Conservation (phyloP, 2,113 vertebrate species). For the Lota lota region DNA sequence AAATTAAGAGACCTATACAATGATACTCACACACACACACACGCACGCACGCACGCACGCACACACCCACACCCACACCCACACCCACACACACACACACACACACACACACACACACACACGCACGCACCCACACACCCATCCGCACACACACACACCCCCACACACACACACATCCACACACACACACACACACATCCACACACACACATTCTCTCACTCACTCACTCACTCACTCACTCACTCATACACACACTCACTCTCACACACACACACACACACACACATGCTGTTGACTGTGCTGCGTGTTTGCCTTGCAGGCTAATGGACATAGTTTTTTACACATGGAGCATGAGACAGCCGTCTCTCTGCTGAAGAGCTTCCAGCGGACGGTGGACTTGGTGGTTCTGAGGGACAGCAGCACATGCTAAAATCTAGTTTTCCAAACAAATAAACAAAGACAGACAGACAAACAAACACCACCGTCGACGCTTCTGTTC, state of each 20-base stretch:
- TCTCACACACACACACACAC: constrained; percentile 9
- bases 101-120: constrained; percentile 16
- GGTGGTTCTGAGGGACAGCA: constrained; percentile 98
- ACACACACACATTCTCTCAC: neutral
- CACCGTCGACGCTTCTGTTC: constrained; percentile 42
- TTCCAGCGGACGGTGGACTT: constrained; percentile 98
- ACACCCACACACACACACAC: neutral
- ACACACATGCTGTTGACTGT: constrained; percentile 69
- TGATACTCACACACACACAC: neutral
- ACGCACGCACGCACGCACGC: neutral
- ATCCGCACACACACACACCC: neutral
- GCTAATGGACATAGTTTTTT: constrained; percentile 99
- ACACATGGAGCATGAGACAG: constrained; percentile 97
- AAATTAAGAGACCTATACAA: neutral
- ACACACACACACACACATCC: constrained; percentile 1
- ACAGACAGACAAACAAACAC: constrained; percentile 24
- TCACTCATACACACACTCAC: neutral
- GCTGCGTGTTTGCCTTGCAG: constrained; percentile 83
- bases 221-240: neutral
- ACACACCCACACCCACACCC: neutral
- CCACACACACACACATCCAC: neutral
- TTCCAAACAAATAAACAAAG: constrained; percentile 63
- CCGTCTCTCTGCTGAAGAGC: constrained; percentile 98
- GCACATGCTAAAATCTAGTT: constrained; percentile 85
- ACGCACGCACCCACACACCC: neutral